These are phyloP conservation scores for Rhagologus leucostigma DNA, from an alignment of 2,113 vertebrate species.

Conservation along the genomic window DNA sequence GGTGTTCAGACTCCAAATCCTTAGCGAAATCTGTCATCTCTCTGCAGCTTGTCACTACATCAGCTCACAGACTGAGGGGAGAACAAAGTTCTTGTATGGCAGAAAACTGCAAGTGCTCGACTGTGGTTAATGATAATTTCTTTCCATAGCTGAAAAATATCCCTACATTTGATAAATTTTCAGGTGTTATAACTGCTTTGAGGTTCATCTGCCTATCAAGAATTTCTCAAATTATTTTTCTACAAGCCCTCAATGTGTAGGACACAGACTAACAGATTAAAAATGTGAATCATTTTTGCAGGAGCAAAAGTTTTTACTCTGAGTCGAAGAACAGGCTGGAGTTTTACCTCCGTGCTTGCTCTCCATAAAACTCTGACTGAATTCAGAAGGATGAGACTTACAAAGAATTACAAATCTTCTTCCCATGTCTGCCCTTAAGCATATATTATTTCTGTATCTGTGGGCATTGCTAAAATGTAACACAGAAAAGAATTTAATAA, in stretches of 20 bases:
- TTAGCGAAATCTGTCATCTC: conserved; percentile 41
- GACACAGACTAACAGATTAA: neutral
- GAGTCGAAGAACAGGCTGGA: neutral
- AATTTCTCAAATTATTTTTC: neutral
- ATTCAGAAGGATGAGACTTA: neutral
- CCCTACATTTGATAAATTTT: neutral
- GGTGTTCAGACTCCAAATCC: conserved; percentile 56
- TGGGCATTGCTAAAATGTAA: neutral
- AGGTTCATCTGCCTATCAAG: neutral
- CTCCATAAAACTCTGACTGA: neutral
- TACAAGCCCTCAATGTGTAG: neutral
- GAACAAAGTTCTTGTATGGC: neutral
- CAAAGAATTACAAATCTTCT: neutral
- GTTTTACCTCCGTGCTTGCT: neutral
- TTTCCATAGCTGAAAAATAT: neutral
- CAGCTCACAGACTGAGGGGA: neutral
- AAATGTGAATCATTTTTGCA: neutral
- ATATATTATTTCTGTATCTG: neutral
- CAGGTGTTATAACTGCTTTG: neutral
- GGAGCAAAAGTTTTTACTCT: neutral
- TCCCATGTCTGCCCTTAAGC: neutral
- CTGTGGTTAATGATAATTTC: neutral
- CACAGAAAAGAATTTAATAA: neutral
- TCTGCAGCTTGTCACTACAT: conserved; percentile 19
- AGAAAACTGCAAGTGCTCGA: neutral